Conservation (phyloP, 2,888 invertebrate genomes). For the Acrobasis consociella region DNA sequence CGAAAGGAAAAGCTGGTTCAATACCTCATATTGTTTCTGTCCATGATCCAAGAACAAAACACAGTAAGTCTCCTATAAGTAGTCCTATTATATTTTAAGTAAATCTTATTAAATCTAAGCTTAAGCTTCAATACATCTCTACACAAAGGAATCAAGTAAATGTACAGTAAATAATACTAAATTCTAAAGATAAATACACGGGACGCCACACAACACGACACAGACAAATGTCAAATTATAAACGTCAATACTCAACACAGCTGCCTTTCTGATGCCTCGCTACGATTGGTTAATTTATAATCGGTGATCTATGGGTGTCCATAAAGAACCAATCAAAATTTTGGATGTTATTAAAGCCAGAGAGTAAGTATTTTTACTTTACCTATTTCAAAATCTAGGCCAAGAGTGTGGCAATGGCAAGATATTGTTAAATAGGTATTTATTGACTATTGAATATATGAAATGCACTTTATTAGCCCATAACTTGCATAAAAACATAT, state of each 20-base stretch:
- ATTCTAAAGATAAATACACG: conserved; percentile 64
- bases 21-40: conserved; percentile 75
- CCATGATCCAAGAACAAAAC: conserved; percentile 57
- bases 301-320: background rate
- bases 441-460: too few relatives aligned
- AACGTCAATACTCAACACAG: conserved; percentile 41
- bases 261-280: conserved; percentile 43
- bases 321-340: background rate
- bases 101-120: conserved; percentile 45
- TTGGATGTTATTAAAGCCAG: background rate
- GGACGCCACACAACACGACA: conserved; percentile 67
- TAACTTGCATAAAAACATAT: too few relatives aligned
- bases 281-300: conserved; percentile 4
- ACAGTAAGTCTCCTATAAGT: conserved; percentile 34
- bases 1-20: conserved; percentile 47
- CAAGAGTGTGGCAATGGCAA: too few relatives aligned
- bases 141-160: conserved; percentile 54
- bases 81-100: conserved; percentile 37
- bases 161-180: conserved; percentile 60
- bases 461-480: too few relatives aligned
- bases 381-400: background rate
- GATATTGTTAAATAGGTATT: too few relatives aligned
- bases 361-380: background rate
- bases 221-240: conserved; percentile 47
- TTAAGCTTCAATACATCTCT: conserved; percentile 56